phyloP scores from a whole-genome alignment of 1,140 invertebrate genomes.

The Camponotus floridanus region DNA sequence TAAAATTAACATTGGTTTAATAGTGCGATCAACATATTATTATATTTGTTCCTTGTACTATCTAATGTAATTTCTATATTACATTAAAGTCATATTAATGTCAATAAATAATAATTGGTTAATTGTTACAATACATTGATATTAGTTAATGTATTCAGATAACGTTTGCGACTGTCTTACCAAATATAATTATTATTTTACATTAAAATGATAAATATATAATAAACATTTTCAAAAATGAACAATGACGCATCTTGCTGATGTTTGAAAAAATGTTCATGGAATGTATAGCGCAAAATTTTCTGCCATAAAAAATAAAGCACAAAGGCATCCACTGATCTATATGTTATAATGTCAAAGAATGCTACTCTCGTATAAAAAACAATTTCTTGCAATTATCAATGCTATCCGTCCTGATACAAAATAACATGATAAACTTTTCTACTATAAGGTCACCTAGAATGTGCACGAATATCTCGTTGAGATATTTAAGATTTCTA shows the following conservation, averaged over 20 bases:
- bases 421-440: neutral
- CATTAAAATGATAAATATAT: neutral
- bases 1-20: slow-evolving; percentile 8
- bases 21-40: neutral
- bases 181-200: neutral
- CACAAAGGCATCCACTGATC: neutral
- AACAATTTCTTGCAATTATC: neutral
- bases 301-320: neutral
- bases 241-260: neutral
- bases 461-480: neutral
- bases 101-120: slow-evolving; percentile 13
- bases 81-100: neutral
- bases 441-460: too few relatives aligned
- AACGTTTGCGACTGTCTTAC: too few relatives aligned
- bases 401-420: neutral
- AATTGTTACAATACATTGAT: neutral
- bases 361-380: neutral
- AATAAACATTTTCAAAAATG: neutral
- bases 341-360: slow-evolving; percentile 19
- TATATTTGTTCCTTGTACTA: neutral
- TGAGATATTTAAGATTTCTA: neutral
- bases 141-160: neutral
- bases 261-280: neutral
- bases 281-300: neutral
- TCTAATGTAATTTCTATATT: neutral